phyloP scores from a whole-genome alignment of 2,113 vertebrate species.

The Atrichornis clamosus region DNA sequence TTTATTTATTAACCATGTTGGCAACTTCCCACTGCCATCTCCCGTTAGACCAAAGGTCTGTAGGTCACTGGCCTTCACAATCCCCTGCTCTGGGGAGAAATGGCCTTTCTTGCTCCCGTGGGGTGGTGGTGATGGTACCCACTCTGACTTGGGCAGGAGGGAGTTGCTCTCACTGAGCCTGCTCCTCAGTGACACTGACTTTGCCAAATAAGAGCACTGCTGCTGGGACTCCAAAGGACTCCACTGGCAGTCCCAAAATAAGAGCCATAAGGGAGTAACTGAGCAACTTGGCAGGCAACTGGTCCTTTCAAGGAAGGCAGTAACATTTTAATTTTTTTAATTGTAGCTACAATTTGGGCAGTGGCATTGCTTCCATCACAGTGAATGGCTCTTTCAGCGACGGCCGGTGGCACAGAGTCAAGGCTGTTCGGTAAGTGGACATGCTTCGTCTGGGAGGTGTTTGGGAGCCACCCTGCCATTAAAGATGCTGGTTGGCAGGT shows the following conservation, averaged over 20 bases:
- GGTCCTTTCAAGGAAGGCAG: not conserved
- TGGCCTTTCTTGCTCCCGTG: not conserved
- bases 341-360: slow-evolving; percentile 91
- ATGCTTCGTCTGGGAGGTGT: not conserved
- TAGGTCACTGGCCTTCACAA: not conserved
- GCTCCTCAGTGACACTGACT: not conserved
- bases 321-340: not conserved
- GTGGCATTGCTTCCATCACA: slow-evolving; percentile 77
- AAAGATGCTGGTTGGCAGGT: not conserved
- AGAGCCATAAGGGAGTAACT: fast-evolving
- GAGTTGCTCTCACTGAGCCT: too few relatives aligned
- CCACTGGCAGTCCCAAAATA: not conserved
- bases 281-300: not conserved
- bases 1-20: not conserved
- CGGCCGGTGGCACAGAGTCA: slow-evolving; percentile 91
- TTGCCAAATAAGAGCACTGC: not conserved
- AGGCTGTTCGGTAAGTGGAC: slow-evolving; percentile 85
- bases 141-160: too few relatives aligned
- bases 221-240: not conserved
- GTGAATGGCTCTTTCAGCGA: slow-evolving; percentile 91
- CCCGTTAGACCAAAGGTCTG: not conserved
- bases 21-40: not conserved
- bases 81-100: not conserved
- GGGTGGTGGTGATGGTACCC: not conserved
- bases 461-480: not conserved